A percentile compares a stretch with the other conserved stretches of the same genome.
phyloP scores from a whole-genome alignment of 2,888 invertebrate genomes.

The Fragum fragum region DNA sequence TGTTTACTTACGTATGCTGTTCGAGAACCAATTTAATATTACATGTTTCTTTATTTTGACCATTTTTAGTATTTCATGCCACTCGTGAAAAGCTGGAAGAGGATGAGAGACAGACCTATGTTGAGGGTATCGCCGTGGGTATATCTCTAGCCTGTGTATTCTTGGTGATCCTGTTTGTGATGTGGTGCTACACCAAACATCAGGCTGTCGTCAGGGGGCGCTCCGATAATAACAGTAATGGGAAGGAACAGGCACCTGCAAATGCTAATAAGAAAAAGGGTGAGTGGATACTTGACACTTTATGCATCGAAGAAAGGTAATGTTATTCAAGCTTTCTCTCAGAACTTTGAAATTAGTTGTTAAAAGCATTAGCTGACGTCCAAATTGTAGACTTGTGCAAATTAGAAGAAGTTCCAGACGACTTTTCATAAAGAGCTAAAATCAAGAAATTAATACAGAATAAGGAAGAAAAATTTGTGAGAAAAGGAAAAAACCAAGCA shows the following conservation, averaged over 20 bases:
- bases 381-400: no score
- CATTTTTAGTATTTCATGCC: slow-evolving; percentile 26
- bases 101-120: slow-evolving; percentile 53
- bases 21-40: no score
- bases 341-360: no score
- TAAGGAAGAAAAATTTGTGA: background rate
- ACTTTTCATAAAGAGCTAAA: no score
- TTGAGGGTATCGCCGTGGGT: slow-evolving; percentile 70
- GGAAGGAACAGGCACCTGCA: background rate
- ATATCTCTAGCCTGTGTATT: slow-evolving; percentile 68
- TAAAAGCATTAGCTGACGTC: no score
- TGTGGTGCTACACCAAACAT: slow-evolving; percentile 69
- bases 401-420: no score
- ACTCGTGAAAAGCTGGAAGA: slow-evolving; percentile 39
- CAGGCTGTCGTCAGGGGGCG: slow-evolving; percentile 57
- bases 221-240: background rate
- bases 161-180: slow-evolving; percentile 63
- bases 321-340: no score
- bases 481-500: slow-evolving; percentile 5
- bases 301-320: no score
- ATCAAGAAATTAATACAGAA: no score
- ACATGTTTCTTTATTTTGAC: no score
- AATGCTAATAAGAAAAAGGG: slow-evolving; percentile 19
- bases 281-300: background rate
- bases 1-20: no score